These are phyloP conservation scores for Perca schrenkii DNA, from an alignment of 2,113 vertebrate genomes.

Conservation along the genomic window DNA sequence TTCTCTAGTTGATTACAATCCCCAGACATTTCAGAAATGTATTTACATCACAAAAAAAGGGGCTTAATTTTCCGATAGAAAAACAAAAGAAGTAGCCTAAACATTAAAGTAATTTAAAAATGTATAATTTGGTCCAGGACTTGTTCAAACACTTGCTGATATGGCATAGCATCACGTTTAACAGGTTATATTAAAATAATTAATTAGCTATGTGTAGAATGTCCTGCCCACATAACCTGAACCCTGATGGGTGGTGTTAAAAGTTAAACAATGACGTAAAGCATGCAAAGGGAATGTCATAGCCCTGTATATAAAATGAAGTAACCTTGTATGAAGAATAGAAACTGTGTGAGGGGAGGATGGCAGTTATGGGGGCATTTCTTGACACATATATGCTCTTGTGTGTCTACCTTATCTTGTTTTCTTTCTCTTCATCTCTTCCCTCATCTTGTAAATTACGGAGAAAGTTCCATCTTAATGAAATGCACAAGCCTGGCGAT, in stretches of 20 bases:
- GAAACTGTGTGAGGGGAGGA: not conserved
- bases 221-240: not conserved
- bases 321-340: not conserved
- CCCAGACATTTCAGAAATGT: too few species aligned
- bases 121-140: not conserved
- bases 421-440: conserved; percentile 7
- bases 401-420: not conserved
- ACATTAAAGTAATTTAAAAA: not conserved
- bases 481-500: conserved; percentile 43
- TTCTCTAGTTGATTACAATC: too few species aligned
- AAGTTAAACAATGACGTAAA: not conserved
- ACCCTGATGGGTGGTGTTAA: not conserved
- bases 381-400: not conserved
- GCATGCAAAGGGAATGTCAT: conserved; percentile 18
- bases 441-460: conserved; percentile 30
- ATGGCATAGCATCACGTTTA: not conserved
- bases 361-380: not conserved
- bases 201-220: not conserved
- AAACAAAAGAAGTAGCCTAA: too few species aligned
- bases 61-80: too few species aligned
- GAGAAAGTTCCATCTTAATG: conserved; percentile 42
- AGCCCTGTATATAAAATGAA: not conserved
- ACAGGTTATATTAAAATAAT: not conserved
- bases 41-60: too few species aligned
- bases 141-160: not conserved